Conservation (phyloP, 1,140 invertebrate genomes). For the Drosophila nikananu region DNA sequence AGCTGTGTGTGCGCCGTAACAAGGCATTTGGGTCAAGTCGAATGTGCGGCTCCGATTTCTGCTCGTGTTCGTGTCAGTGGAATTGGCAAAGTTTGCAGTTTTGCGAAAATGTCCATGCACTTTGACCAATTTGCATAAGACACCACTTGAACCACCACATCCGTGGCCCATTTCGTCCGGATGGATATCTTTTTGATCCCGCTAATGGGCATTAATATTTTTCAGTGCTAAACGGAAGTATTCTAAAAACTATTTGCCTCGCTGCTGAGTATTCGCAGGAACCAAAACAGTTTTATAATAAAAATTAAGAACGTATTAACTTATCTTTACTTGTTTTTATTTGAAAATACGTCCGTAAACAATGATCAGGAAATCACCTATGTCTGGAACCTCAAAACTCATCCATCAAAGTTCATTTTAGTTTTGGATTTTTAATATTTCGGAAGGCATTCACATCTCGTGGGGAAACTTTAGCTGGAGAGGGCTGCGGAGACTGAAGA, state of each 20-base stretch:
- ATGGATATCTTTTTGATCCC: constrained; percentile 12
- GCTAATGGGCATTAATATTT: not conserved
- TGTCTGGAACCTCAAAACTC: not conserved
- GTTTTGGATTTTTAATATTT: not conserved
- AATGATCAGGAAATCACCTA: not conserved
- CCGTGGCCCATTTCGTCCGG: constrained; percentile 33
- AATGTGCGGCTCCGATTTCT: constrained; percentile 55
- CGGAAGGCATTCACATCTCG: not conserved
- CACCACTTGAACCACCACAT: constrained; percentile 53
- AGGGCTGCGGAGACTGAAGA: constrained; percentile 5
- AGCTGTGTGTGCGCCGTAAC: constrained; percentile 7
- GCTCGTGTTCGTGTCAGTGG: constrained; percentile 30
- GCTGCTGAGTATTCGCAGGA: not conserved
- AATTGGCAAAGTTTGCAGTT: constrained; percentile 46
- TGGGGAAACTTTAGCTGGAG: not conserved
- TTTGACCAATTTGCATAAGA: constrained; percentile 59
- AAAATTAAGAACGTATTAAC: not conserved
- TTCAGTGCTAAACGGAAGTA: not conserved
- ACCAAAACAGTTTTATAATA: not conserved
- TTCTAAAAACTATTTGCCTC: too few relatives aligned
- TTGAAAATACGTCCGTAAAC: not conserved
- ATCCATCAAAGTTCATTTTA: not conserved
- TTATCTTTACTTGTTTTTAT: not conserved
- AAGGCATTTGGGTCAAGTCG: constrained; percentile 74
- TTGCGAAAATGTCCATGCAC: constrained; percentile 55